Percentiles rank a stretch among this genome's conserved stretches.
phyloP scores from a whole-genome alignment of 2,113 vertebrate genomes.

The Gymnorhina tibicen region DNA sequence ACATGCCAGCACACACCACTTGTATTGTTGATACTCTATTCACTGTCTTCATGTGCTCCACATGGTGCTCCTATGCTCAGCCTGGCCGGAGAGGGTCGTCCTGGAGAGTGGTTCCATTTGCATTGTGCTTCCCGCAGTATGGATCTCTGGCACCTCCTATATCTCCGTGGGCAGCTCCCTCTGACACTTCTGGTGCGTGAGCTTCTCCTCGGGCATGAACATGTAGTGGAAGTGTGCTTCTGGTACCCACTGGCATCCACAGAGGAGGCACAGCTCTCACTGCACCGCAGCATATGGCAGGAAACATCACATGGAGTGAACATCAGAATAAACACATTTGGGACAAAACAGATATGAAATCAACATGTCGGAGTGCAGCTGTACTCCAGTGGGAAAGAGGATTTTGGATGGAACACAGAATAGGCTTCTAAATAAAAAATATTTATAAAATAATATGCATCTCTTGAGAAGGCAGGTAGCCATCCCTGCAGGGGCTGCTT shows the following conservation, averaged over 20 bases:
- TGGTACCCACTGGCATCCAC: neutral
- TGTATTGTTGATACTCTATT: neutral
- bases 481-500: neutral
- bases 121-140: neutral
- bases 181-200: neutral
- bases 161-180: neutral
- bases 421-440: neutral
- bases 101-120: neutral
- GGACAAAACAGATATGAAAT: neutral
- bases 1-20: neutral
- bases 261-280: neutral
- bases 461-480: neutral
- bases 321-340: neutral
- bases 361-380: neutral
- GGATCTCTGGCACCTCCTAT: neutral
- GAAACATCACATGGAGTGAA: neutral
- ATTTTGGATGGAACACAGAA: neutral
- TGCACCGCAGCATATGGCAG: neutral
- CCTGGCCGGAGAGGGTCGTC: neutral
- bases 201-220: rapidly evolving
- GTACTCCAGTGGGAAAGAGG: neutral
- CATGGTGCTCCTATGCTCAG: neutral
- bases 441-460: neutral
- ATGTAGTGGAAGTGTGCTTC: neutral
- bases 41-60: neutral